These are phyloP conservation scores for Lutjanus argentimaculatus DNA, from an alignment of 2,797 vertebrate species.

Conservation along the genomic window DNA sequence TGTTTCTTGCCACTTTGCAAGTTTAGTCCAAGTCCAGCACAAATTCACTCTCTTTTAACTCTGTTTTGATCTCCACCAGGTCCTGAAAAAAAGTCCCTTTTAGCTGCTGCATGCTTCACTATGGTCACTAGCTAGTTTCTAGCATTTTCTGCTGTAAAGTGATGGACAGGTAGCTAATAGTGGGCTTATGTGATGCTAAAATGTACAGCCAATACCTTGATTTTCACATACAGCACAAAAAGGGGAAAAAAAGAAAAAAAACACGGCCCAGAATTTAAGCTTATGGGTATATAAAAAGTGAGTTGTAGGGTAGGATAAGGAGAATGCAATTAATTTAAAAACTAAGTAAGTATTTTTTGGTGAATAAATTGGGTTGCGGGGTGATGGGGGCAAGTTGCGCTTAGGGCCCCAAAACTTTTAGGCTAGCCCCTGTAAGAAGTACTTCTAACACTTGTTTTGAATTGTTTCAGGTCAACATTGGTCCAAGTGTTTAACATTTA, in stretches of 20 bases:
- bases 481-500: constrained; percentile 7
- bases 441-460: neutral
- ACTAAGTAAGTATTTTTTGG: neutral
- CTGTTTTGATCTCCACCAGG: neutral
- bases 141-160: neutral
- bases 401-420: neutral
- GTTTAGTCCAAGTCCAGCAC: neutral
- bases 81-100: neutral
- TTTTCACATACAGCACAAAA: no score
- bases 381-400: neutral
- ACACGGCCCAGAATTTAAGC: no score
- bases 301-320: neutral
- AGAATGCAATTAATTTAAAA: neutral
- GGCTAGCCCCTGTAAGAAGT: neutral
- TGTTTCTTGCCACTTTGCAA: neutral
- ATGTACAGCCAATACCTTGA: no score
- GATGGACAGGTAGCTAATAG: neutral
- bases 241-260: no score
- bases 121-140: neutral
- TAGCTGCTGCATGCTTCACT: neutral
- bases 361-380: neutral
- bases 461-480: neutral
- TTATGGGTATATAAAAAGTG: no score
- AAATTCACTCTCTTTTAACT: neutral
- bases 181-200: neutral